These are phyloP conservation scores for Pseudanteris insignis DNA, from an alignment of 2,888 invertebrate genomes.

Conservation along the genomic window DNA sequence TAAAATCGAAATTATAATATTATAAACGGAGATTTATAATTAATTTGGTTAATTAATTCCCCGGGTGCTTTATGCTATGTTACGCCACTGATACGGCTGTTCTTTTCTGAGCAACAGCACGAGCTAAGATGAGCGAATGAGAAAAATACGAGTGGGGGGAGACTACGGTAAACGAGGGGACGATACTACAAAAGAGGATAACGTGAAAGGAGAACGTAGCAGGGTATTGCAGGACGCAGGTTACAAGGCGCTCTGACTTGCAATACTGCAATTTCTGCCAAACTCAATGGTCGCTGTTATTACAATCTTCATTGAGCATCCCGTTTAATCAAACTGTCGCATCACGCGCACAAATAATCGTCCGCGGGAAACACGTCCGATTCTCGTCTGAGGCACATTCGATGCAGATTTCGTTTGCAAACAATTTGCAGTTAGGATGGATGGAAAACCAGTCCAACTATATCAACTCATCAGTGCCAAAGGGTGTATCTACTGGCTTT, in stretches of 20 bases:
- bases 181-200: slow-evolving; percentile 42
- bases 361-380: slow-evolving; percentile 10
- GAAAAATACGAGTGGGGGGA: slow-evolving; percentile 38
- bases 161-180: slow-evolving; percentile 36
- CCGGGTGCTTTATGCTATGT: slow-evolving; percentile 4
- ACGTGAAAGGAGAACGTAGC: slow-evolving; percentile 42
- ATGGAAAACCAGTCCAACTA: too few species aligned
- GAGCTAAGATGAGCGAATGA: slow-evolving; percentile 39
- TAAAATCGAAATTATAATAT: too few species aligned
- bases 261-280: slow-evolving; percentile 36
- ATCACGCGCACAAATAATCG: slow-evolving; percentile 28
- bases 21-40: too few species aligned
- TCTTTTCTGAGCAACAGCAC: slow-evolving; percentile 25
- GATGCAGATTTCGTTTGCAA: slow-evolving; percentile 3
- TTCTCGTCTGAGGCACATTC: slow-evolving; percentile 3
- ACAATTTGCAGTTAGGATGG: too few species aligned
- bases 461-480: too few species aligned
- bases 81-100: slow-evolving; percentile 22
- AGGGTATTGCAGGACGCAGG: slow-evolving; percentile 36
- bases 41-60: slow-evolving; percentile 1
- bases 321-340: slow-evolving; percentile 38
- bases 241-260: slow-evolving; percentile 26
- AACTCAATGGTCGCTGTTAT: slow-evolving; percentile 36
- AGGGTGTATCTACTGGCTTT: too few species aligned
- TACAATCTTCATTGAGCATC: slow-evolving; percentile 37